phyloP scores from a whole-genome alignment of 2,797 vertebrate genomes.

The Linurgus olivaceus region DNA sequence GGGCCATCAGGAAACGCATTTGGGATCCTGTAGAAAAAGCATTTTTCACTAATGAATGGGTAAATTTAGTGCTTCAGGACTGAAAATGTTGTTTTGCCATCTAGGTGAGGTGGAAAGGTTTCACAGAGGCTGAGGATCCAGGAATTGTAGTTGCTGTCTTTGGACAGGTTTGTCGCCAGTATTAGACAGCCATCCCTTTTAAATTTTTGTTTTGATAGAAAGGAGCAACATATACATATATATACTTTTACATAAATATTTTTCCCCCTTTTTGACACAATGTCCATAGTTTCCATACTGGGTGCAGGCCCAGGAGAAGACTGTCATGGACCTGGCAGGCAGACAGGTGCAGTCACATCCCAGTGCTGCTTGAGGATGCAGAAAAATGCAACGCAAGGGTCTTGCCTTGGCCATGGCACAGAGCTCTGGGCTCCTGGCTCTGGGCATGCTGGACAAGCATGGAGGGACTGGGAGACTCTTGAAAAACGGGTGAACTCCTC shows the following conservation, averaged over 20 bases:
- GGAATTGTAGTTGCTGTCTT: background rate
- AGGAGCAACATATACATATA: slow-evolving; percentile 9
- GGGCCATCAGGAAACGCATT: background rate
- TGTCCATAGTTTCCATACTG: accelerated
- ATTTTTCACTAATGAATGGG: background rate
- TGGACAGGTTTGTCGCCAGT: background rate
- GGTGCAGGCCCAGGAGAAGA: background rate
- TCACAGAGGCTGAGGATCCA: background rate
- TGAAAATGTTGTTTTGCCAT: background rate
- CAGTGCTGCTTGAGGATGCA: background rate
- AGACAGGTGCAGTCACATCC: background rate
- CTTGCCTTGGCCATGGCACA: background rate
- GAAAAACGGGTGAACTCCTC: background rate
- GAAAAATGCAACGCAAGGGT: background rate
- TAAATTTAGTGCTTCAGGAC: background rate
- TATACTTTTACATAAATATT: background rate
- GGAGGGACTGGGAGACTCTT: background rate
- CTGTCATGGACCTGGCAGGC: accelerated
- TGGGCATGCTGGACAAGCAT: background rate
- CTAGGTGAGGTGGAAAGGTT: background rate
- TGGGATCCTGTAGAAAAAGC: background rate
- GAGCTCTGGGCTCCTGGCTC: background rate
- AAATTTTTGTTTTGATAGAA: background rate
- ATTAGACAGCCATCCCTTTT: background rate
- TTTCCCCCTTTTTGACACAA: background rate